Base-by-base conservation (phyloP, 2,113 vertebrate species). In the Thymallus thymallus region DNA sequence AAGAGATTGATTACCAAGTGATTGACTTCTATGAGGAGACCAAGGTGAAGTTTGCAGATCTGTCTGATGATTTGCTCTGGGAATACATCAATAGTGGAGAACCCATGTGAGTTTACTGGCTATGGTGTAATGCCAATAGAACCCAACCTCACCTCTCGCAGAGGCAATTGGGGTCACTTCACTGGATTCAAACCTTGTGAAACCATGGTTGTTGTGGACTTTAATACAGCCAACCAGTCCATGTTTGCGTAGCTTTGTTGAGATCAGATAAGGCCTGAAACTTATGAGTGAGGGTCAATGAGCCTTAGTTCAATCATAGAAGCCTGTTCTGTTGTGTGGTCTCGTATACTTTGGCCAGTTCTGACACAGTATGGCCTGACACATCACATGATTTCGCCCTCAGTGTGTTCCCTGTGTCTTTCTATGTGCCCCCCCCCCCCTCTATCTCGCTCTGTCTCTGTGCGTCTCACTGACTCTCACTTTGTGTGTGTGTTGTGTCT, bases 1-100 rank as follows among this genome's bases (percentile, higher is more conserved):
- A 74, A 77, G 89, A 82, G 24, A 89, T 94, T 63, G 90, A 95
- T 41, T 92, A 91, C 24, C 91, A 94, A 61, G 62, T 95, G 16
- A 86, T 88, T 0, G 90, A 93, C 62, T 99, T 99, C 91, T 93
- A 93, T 26, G 97, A 99, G 91, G 97, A 98, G 87, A 99, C 97
- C 4, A 94, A 90, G 82, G 96, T 99, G 72, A 95, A 92, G 82
- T 99, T 99, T 94, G 94, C 97, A 5, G 92, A 95, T 62, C 91
- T 99, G n/a, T 98, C 97, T 0, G 95, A 98, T 83, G 94, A 94
- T 69, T 92, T 98, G 79, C 91, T 99, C 0, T 96, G 96, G 97
- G 96, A 98, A 0, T 98, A 98, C 80, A 95, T 98, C 77, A 90
- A 97, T 69, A 98, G 96, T 0, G 97, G 97, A 68, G 97, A 98